phyloP scores from a whole-genome alignment of 2,113 vertebrate species.

The Oceanodroma tethys region DNA sequence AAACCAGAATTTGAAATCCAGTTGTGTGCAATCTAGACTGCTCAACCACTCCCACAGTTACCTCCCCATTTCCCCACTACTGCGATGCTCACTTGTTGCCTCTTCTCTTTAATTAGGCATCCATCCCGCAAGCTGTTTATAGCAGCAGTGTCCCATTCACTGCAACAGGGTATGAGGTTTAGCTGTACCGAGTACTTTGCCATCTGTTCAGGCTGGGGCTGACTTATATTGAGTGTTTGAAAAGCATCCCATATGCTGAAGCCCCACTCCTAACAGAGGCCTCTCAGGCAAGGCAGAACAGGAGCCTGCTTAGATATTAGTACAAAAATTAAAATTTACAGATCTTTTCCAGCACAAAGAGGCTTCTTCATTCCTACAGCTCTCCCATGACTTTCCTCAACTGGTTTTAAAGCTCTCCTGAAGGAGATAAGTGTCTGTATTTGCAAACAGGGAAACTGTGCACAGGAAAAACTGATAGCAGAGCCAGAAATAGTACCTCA shows the following conservation, averaged over 20 bases:
- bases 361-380: neutral
- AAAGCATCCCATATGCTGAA: neutral
- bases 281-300: neutral
- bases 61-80: neutral
- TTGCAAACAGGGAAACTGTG: neutral
- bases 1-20: slow-evolving; percentile 12
- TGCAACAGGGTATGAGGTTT: neutral
- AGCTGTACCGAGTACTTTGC: neutral
- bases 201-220: neutral
- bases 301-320: neutral
- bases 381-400: neutral
- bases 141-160: neutral
- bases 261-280: neutral
- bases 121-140: neutral
- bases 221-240: neutral
- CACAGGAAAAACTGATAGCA: neutral
- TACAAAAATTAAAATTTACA: neutral
- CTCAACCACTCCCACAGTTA: neutral
- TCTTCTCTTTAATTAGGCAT: neutral
- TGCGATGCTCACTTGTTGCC: neutral
- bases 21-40: neutral
- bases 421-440: neutral
- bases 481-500: neutral
- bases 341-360: neutral
- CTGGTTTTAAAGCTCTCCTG: neutral